phyloP scores from a whole-genome alignment of 2,888 invertebrate species.

The Elysia crispata region DNA sequence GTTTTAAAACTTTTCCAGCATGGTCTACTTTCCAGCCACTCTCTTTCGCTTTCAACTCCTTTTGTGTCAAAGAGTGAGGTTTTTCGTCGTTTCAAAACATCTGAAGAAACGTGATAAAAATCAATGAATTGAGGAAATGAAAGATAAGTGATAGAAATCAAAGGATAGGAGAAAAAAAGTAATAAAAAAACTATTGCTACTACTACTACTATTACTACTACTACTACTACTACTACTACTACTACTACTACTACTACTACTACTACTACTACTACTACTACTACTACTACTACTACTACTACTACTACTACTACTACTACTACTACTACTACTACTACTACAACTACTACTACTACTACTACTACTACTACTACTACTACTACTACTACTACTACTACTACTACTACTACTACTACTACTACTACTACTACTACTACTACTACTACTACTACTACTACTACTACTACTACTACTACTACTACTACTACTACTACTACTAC shows the following conservation, averaged over 20 bases:
- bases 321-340: neutral
- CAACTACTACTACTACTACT: constrained; percentile 3
- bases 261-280: constrained; percentile 16
- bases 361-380: constrained; percentile 3
- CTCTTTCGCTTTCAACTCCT: no score
- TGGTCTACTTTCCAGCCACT: no score
- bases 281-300: constrained; percentile 13
- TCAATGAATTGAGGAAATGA: no score
- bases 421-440: constrained; percentile 9
- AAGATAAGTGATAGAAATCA: neutral
- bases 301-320: constrained; percentile 16
- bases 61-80: no score
- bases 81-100: no score
- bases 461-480: constrained; percentile 16
- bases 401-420: constrained; percentile 16
- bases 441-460: constrained; percentile 13
- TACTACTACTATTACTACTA: neutral
- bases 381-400: constrained; percentile 13
- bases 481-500: constrained; percentile 16
- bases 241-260: constrained; percentile 19
- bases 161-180: neutral
- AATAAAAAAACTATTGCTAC: neutral
- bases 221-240: neutral
- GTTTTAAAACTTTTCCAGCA: no score
- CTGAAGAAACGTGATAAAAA: no score